Percentiles rank a stretch among this genome's conserved stretches.
Conservation (phyloP, 2,888 invertebrate genomes). For the Macaria liturata region DNA sequence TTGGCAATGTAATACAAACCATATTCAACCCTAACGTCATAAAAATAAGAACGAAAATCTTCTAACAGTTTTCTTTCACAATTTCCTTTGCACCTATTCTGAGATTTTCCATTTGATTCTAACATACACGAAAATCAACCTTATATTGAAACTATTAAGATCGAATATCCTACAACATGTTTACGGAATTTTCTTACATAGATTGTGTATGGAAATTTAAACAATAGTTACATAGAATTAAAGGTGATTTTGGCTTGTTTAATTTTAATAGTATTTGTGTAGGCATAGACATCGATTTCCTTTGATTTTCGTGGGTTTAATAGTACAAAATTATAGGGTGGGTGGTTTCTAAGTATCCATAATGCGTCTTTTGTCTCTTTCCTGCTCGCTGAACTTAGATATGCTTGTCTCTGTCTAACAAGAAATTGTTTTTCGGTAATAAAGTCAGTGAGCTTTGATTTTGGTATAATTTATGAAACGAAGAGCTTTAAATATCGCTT, state of each 20-base stretch:
- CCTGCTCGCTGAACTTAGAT: not conserved
- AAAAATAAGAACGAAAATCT: not conserved
- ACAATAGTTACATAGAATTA: conserved; percentile 15
- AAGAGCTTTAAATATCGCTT: no score
- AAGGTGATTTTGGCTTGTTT: conserved; percentile 31
- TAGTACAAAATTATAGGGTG: conserved; percentile 36
- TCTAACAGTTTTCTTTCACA: not conserved
- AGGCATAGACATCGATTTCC: conserved; percentile 36
- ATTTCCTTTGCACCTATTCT: conserved; percentile 2
- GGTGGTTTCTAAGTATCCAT: conserved; percentile 21
- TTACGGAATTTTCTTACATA: conserved; percentile 6
- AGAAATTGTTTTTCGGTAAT: conserved; percentile 5
- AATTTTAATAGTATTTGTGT: conserved; percentile 28
- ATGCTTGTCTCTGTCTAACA: conserved; percentile 4
- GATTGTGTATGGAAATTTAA: conserved; percentile 21
- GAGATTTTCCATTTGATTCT: not conserved
- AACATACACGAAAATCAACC: not conserved
- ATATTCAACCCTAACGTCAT: not conserved
- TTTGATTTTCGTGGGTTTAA: conserved; percentile 41
- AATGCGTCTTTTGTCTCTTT: conserved; percentile 9
- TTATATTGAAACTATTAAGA: not conserved
- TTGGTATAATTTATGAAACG: conserved; percentile 1
- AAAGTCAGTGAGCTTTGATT: conserved; percentile 13
- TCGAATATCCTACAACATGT: conserved; percentile 8
- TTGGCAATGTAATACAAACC: not conserved